Base-by-base conservation (phyloP, 2,888 invertebrate species). In the Nymphalis c-album region DNA sequence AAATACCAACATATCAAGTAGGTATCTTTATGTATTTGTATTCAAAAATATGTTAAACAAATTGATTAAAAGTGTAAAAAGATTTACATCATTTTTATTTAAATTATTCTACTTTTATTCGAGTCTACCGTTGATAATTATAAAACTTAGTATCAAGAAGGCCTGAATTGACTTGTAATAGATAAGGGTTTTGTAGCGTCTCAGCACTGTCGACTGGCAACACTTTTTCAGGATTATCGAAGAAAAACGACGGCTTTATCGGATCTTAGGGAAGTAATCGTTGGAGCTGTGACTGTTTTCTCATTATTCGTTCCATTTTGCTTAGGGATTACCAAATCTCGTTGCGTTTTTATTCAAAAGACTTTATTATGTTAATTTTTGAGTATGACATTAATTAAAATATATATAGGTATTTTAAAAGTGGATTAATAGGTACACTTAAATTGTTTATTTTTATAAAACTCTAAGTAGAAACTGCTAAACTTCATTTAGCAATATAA, bases 171-270 rank as follows among this genome's bases (percentile, higher is more conserved):
- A 60, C 55, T 51, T 26, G 64, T 57, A 68, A 64, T 68, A 57
- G 55, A 65, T 57, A 26, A 63, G 63, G 51, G 45, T 57, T 65
- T 63, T 58, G 67, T 57, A 61, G 46, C 60, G 46, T 63, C 63
- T 63, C 63, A 63, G 53, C 60, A 62, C 40, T 51, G 50, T 65
- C 69, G 64, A 67, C 66, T 66, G 69, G 62, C 71, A 65, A 70
- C 74, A 87, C 85, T 88, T 89, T 88, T 88, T 88, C 87, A 87
- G 86, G 89, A 89, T 90, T 88, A 89, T 85, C 83, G 84, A 85
- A 88, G 89, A 90, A 83, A 87, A 88, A 88, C 87, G 88, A 83
- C 76, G 83, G 86, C 78, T 85, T 88, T 89, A 90, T 90, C 87
- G 88, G 86, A 87, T 87, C 85, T 88, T 85, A 85, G 80, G 78